Percentiles rank a stretch among this genome's conserved stretches.
Conservation (phyloP, 2,113 vertebrate genomes). For the Hippopotamus amphibius region DNA sequence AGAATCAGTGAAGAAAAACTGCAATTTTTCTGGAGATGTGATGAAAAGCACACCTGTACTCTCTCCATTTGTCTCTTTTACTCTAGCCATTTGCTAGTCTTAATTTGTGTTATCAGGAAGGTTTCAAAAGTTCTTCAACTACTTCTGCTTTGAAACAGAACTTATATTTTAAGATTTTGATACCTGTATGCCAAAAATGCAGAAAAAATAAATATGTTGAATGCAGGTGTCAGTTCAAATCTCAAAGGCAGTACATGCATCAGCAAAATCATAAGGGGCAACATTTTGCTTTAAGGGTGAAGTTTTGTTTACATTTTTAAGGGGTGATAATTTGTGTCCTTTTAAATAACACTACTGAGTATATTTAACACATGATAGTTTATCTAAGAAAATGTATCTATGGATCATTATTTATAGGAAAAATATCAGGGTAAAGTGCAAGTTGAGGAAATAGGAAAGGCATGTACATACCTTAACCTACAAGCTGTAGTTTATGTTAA, state of each 20-base stretch:
- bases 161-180: conserved; percentile 24
- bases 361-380: neutral
- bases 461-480: neutral
- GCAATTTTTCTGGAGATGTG: neutral
- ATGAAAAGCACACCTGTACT: neutral
- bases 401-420: neutral
- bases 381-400: neutral
- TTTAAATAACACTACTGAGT: conserved; percentile 3
- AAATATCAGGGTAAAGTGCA: neutral
- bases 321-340: neutral
- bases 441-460: neutral
- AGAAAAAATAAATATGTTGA: neutral
- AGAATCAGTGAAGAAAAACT: conserved; percentile 44
- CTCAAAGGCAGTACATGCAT: neutral
- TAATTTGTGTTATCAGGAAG: neutral
- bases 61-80: neutral
- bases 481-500: neutral
- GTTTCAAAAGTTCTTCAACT: neutral
- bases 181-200: neutral
- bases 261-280: neutral
- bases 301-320: neutral
- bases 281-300: neutral
- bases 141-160: neutral
- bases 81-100: neutral
- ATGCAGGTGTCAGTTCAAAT: neutral